These are phyloP conservation scores for Lophotriccus pileatus DNA, from an alignment of 2,797 vertebrate genomes.

Conservation along the genomic window DNA sequence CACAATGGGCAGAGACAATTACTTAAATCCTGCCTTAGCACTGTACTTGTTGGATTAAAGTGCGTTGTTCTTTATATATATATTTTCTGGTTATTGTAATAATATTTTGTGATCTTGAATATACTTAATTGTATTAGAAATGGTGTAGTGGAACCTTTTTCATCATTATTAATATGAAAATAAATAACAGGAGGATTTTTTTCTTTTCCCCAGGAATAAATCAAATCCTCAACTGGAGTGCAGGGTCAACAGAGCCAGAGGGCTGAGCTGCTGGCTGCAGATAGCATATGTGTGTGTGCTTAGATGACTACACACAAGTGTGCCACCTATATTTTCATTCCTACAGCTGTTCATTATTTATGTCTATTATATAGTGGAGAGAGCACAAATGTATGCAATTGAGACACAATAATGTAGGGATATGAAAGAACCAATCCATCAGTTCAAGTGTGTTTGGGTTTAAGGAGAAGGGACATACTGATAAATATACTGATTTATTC, in stretches of 20 bases:
- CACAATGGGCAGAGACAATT: slow-evolving; percentile 35
- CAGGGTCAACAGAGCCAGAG: slow-evolving; percentile 12
- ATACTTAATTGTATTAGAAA: slow-evolving; percentile 62
- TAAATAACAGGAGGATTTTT: slow-evolving; percentile 8
- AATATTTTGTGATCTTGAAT: slow-evolving; percentile 30
- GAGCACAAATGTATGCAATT: slow-evolving; percentile 40
- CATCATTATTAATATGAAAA: neutral
- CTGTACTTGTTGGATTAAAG: slow-evolving; percentile 48
- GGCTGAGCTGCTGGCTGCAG: slow-evolving; percentile 28
- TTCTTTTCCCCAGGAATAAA: neutral
- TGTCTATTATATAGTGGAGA: slow-evolving; percentile 5
- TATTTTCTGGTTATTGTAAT: slow-evolving; percentile 44
- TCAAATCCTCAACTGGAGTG: neutral
- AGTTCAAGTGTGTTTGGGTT: slow-evolving; percentile 65
- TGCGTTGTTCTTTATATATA: slow-evolving; percentile 13
- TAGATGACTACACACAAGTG: neutral
- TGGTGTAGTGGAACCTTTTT: neutral
- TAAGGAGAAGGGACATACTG: neutral
- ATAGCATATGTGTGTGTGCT: neutral
- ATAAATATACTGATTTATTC: slow-evolving; percentile 61
- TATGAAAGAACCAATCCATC: slow-evolving; percentile 62
- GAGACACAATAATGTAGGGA: slow-evolving; percentile 32
- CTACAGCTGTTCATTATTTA: slow-evolving; percentile 50
- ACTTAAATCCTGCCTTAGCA: slow-evolving; percentile 28
- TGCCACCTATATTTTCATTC: slow-evolving; percentile 47